Conservation (phyloP, 2,797 vertebrate genomes). For the Cirrhinus mrigala region DNA sequence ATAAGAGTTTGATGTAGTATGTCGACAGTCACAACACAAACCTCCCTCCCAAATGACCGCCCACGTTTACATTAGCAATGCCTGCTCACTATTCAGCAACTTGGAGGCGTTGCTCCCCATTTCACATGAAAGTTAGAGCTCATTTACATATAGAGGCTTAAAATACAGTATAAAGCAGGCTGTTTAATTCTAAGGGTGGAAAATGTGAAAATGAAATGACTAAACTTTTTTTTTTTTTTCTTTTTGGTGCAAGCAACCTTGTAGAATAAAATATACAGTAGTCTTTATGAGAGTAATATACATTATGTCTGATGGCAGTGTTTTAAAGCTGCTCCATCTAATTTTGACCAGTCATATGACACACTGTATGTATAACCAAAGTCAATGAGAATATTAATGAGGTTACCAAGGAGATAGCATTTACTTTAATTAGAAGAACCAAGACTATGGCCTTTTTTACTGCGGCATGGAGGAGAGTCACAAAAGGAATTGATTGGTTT, state of each 20-base stretch:
- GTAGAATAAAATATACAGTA: background rate
- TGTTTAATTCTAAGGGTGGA: background rate
- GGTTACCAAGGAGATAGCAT: conserved; percentile 93
- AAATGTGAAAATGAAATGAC: too few relatives aligned
- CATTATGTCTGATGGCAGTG: conserved; percentile 16
- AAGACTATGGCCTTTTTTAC: conserved; percentile 89
- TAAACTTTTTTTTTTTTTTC: background rate
- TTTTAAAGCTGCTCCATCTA: conserved; percentile 32
- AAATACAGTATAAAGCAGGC: background rate
- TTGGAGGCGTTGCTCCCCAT: conserved; percentile 3
- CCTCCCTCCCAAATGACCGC: background rate
- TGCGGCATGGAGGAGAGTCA: conserved; percentile 87
- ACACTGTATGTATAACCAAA: conserved; percentile 59
- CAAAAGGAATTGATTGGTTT: conserved; percentile 96
- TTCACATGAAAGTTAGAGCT: conserved; percentile 8
- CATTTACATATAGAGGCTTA: background rate
- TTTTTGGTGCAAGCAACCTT: background rate
- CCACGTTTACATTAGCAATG: background rate
- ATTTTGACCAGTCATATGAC: conserved; percentile 52
- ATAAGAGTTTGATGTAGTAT: background rate
- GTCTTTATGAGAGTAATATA: background rate
- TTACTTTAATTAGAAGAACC: conserved; percentile 92
- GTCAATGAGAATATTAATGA: conserved; percentile 91
- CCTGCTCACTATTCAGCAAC: background rate
- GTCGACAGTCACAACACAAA: background rate